Conservation (phyloP, 2,888 invertebrate species). For the Conchocele bisecta region DNA sequence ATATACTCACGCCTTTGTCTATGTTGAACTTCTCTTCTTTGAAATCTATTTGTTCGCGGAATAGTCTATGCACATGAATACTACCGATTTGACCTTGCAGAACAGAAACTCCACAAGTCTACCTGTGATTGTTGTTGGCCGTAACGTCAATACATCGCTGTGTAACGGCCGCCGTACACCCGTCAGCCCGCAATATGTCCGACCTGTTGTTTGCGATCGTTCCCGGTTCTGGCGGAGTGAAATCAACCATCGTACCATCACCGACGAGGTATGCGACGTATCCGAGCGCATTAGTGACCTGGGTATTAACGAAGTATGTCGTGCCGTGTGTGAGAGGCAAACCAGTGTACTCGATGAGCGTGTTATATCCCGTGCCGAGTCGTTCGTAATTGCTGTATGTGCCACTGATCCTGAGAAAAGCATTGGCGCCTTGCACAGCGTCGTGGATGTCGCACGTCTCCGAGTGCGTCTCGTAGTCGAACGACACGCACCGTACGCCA, state of each 20-base stretch:
- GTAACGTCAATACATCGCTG: slow-evolving; percentile 64
- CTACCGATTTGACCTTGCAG: no score
- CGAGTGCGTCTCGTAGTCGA: slow-evolving; percentile 66
- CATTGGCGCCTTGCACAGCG: slow-evolving; percentile 59
- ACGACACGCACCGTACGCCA: slow-evolving; percentile 63
- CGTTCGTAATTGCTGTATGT: slow-evolving; percentile 67
- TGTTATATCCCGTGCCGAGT: slow-evolving; percentile 60
- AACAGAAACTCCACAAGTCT: no score
- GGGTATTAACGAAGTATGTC: slow-evolving; percentile 64
- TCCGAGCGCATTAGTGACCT: slow-evolving; percentile 60
- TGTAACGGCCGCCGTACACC: slow-evolving; percentile 62
- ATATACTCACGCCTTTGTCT: no score
- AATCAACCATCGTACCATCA: slow-evolving; percentile 65
- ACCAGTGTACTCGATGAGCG: slow-evolving; percentile 52
- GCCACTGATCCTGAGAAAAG: slow-evolving; percentile 58
- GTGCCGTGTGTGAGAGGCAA: slow-evolving; percentile 59
- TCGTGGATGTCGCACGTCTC: slow-evolving; percentile 67
- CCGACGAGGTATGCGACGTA: slow-evolving; percentile 61
- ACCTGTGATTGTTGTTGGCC: slow-evolving; percentile 63
- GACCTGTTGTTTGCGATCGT: slow-evolving; percentile 35
- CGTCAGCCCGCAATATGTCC: slow-evolving; percentile 53
- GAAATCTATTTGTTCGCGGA: no score
- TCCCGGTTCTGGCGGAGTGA: slow-evolving; percentile 69
- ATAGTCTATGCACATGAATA: no score
- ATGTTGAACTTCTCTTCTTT: no score